Evolutionary conservation across 2,113 vertebrate genomes (phyloP).

Genomic region (Sceloporus undulatus): DNA sequence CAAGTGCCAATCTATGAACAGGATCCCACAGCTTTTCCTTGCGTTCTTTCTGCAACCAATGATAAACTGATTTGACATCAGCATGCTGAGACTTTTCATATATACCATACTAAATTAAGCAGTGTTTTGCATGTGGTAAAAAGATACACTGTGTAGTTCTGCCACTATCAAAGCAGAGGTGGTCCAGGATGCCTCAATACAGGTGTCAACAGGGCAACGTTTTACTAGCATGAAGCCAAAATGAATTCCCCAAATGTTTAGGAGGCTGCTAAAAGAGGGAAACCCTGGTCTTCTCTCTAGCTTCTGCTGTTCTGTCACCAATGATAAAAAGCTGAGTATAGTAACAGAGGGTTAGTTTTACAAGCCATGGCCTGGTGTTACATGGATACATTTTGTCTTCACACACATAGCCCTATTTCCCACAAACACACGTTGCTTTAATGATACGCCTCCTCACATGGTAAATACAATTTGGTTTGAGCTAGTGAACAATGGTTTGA

Average conservation of each 20-base stretch:
- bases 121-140: background rate
- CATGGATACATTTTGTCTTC: background rate
- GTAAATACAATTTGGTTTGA: background rate
- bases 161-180: background rate
- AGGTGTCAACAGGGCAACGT: background rate
- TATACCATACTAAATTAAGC: background rate
- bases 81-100: background rate
- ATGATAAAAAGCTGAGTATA: background rate
- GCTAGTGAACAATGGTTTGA: background rate
- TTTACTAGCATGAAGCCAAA: background rate
- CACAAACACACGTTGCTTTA: background rate
- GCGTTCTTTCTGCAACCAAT: conserved; percentile 89
- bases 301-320: background rate
- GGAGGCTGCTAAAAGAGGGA: background rate
- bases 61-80: conserved; percentile 3
- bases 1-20: conserved; percentile 88
- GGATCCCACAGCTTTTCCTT: conserved; percentile 98
- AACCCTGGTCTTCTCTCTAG: background rate
- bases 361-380: background rate
- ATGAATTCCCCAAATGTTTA: background rate
- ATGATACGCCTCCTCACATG: background rate
- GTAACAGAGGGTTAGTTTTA: too few species aligned
- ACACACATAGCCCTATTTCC: background rate
- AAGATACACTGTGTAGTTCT: background rate
- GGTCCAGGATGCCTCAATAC: background rate